Conservation (phyloP, 2,797 vertebrate species). For the Siniperca scherzeri region DNA sequence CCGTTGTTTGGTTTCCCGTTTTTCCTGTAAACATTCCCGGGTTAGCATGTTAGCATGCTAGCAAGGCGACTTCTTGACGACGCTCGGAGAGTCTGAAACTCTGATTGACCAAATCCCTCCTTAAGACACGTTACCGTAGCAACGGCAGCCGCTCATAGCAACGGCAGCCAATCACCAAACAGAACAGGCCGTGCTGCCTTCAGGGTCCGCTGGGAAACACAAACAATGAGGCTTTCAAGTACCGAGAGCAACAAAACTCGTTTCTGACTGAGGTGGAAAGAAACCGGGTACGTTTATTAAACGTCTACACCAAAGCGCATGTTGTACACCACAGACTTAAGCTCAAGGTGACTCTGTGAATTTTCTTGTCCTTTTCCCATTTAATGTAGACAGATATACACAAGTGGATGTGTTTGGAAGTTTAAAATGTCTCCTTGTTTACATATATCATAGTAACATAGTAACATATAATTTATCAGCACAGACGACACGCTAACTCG, state of each 20-base stretch:
- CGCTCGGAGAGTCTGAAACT: conserved; percentile 47
- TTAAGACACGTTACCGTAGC: conserved; percentile 69
- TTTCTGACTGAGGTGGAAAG: neutral
- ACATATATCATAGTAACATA: too few species aligned
- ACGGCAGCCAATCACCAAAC: conserved; percentile 61
- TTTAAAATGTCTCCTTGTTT: too few species aligned
- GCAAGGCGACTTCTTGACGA: neutral
- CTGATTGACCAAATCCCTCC: conserved; percentile 65
- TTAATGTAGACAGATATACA: neutral
- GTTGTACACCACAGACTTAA: neutral
- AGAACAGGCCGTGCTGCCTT: conserved; percentile 53
- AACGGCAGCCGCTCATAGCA: conserved; percentile 44
- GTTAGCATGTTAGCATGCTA: conserved; percentile 59
- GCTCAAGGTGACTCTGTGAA: neutral
- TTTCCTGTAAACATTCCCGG: neutral
- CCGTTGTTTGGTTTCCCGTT: neutral
- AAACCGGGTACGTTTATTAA: too few species aligned
- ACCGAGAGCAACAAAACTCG: neutral
- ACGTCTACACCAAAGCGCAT: too few species aligned
- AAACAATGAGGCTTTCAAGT: neutral
- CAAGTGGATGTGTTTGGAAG: neutral
- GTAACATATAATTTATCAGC: too few species aligned
- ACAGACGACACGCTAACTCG: too few species aligned
- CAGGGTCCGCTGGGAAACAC: conserved; percentile 9
- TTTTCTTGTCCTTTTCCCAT: neutral